These are phyloP conservation scores for Micropoecilia bifurca DNA, from an alignment of 2,797 vertebrate species.

Conservation along the genomic window DNA sequence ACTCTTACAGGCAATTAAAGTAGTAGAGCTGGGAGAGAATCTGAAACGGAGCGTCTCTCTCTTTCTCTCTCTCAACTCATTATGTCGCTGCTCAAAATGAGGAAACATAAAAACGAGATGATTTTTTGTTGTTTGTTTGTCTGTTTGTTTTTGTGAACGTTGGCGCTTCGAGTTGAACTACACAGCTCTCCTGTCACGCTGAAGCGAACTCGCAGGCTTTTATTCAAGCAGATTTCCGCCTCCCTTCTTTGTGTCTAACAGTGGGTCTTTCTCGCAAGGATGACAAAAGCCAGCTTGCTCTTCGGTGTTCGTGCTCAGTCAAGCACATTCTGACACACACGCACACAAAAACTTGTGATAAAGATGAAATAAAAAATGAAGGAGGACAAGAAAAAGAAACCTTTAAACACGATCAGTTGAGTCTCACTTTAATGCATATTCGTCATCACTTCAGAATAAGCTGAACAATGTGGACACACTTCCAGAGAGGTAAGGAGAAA, in stretches of 20 bases:
- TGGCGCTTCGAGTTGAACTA: background rate
- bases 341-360: background rate
- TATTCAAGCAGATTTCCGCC: background rate
- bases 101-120: background rate
- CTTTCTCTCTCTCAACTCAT: background rate
- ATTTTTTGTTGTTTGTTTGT: no score
- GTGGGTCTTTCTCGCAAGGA: slow-evolving; percentile 1
- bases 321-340: background rate
- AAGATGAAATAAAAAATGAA: background rate
- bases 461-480: background rate
- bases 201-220: background rate
- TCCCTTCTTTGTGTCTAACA: slow-evolving; percentile 10
- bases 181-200: background rate
- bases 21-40: background rate
- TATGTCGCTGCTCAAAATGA: background rate
- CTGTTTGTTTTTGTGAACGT: background rate
- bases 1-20: slow-evolving; percentile 1
- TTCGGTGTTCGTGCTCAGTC: background rate
- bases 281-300: background rate
- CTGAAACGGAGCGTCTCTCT: background rate
- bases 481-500: background rate
- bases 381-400: background rate
- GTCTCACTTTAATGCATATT: background rate
- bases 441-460: background rate
- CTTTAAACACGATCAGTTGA: background rate